Base-by-base conservation (phyloP, 2,113 vertebrate species). In the Phaethornis superciliosus region DNA sequence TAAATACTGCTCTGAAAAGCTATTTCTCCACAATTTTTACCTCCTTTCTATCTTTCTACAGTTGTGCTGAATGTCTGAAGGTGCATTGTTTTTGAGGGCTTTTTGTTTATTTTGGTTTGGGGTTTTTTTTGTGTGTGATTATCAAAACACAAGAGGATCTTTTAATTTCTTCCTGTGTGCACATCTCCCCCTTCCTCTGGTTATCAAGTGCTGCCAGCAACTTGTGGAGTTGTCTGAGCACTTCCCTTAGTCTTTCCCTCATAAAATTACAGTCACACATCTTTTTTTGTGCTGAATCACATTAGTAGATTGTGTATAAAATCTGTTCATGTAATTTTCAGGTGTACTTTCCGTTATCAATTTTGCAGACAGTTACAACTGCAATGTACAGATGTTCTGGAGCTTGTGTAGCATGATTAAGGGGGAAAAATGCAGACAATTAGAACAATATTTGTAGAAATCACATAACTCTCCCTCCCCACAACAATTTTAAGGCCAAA, bases 161-260 rank as follows among this genome's bases (percentile, higher is more conserved):
- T 76, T 26, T 44, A 3, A 60, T 30, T 12, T 51, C 17, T 33
- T 64, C 32, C 56, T 1, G 0, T 0, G 0, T 19, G 12, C 15
- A 10, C 4, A 15, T 28, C n/a, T 62, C 30, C 27, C 17, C 30
- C 17, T 18, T 65, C 10, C 9, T 42, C 46, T 33, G 13, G 37
- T 51, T 46, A 51, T 12, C 16, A 6, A 59, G 19, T 5, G 46
- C 30, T 49, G 11, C 21, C 51, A 65, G 51, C 3, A 2, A 67
- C 2, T 4, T 15, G 7, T 12, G 26, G 10, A 37, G 60, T 21
- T 92, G 35, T 46, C 51, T 35, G 46, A 88, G 32, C 27, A 49
- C 20, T 65, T 70, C 9, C 35, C 26, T 55, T 49, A 12, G 12
- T 27, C 35, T 19, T 63, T 35, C 44, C 44, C 52, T 81, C 46